These are phyloP conservation scores for Tichodroma muraria DNA, from an alignment of 2,113 vertebrate species.

Conservation along the genomic window DNA sequence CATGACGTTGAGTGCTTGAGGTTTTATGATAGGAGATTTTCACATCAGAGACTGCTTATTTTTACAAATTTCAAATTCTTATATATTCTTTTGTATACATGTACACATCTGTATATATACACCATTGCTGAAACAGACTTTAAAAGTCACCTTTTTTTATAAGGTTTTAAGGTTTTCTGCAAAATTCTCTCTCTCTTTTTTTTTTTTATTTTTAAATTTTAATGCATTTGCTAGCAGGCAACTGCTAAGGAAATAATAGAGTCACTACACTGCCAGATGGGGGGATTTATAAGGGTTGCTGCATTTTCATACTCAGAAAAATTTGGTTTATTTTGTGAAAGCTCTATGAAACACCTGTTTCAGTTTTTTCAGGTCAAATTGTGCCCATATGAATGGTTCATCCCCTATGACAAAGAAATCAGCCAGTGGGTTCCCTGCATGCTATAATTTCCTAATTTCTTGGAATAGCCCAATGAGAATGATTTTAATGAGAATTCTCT, in stretches of 20 bases:
- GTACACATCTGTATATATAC: background rate
- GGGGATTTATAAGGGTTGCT: background rate
- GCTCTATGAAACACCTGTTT: background rate
- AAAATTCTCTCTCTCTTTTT: background rate
- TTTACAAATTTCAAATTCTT: background rate
- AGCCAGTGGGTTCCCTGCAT: background rate
- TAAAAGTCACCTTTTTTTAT: background rate
- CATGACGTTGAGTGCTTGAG: background rate
- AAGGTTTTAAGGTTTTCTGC: fast-evolving
- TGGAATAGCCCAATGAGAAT: background rate
- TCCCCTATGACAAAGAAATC: background rate
- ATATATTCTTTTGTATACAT: background rate
- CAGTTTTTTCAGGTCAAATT: background rate
- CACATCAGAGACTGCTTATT: fast-evolving
- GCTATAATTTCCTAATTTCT: background rate
- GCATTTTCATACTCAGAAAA: background rate
- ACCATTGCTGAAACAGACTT: background rate
- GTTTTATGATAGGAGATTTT: background rate
- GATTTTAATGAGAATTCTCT: background rate
- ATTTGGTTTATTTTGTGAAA: background rate
- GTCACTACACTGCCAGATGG: background rate
- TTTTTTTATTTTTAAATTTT: background rate
- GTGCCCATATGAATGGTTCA: background rate
- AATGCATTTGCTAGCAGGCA: background rate
- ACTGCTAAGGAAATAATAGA: background rate